Evolutionary conservation across 2,888 invertebrate genomes (phyloP), one percentile per base, ranked within the genome.

Genomic region (Scaptomyza parva): DNA sequence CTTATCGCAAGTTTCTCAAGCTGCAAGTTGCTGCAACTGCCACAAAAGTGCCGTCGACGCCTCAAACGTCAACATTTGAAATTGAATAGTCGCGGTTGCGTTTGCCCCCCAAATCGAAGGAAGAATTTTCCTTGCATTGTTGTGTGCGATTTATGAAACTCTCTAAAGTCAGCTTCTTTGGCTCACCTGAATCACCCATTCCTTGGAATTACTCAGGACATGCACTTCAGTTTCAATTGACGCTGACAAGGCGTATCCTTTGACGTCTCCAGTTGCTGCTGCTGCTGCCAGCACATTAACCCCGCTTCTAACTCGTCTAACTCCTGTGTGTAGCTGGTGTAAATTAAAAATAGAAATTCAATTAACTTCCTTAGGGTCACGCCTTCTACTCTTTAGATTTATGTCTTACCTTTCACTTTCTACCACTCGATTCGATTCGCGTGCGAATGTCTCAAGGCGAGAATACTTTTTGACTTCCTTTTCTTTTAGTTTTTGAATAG

Each of bases 171-270:
- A 41, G 30, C 1, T 24, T 24, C 43, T n/a, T 9, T 11, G 2
- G 11, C 89, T 90, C 67, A 90, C 90, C 90, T 84, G 90, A 90
- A 62, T 91, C 90, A 51, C 88, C 90, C 90, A 90, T 90, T 70
- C 45, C 60, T 35, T 57, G 52, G 65, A 78, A 44, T 71, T 59
- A 17, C 37, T 68, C 44, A 47, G 37, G 33, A 48, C 45, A 65
- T 59, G 45, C 45, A 47, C 54, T 57, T 59, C 48, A 60, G 48
- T 53, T 48, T 18, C 57, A 53, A 37, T 43, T 54, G 35, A 14
- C 26, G 57, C 55, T 64, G 55, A 43, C 61, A 61, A 41, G 60
- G 47, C 47, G 63, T 70, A 40, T 70, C 59, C 60, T 60, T 58
- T 43, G 44, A 43, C 39, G 37, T 37, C 58, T 59, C 54, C 59